Base-by-base conservation (phyloP, 2,888 invertebrate species). In the Xylota segnis region DNA sequence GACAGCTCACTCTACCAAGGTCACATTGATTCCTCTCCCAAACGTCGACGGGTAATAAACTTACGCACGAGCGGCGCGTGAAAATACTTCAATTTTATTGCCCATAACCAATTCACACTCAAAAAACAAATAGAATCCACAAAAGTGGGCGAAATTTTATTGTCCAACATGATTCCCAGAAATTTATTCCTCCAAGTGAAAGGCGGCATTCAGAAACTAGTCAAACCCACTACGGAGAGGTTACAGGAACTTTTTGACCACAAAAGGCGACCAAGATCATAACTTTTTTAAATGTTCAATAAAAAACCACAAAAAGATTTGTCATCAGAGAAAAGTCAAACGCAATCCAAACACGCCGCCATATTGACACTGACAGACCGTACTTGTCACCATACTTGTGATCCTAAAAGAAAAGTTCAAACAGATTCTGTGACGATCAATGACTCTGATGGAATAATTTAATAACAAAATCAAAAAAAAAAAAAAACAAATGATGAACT, bases 401-500 rank as follows among this genome's bases (percentile, higher is more conserved):
- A 23, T 2, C 23, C 3, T 3, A 23, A 23, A 23, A 23, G 23
- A 23, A 23, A 1, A 23, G 23, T 23, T 23, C 23, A n/a, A n/a
- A 23, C 23, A 23, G 23, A 2, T 1, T 23, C 23, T 23, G 23
- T 23, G 18, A 45, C 29, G 29, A 74, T 45, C 63, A 75, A 18
- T 50, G 40, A 72, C 78, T 58, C 50, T 18, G 52, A 66, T 52
- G 43, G 43, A 40, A 43, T 37, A n/a, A 43, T 66, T 32, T 56
- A 68, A 74, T 68, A 66, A 23, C 14, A 37, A 58, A 32, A 6
- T 0, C 1, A 16, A 61, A 66, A 23, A 12, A 37, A 34, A 23
- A 2, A 45, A 58, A 34, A 47, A 65, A 65, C 68, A 40, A 65
- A 79, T 79, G 81, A 79, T 84, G 84, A 74, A 79, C 65, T 84